phyloP scores from a whole-genome alignment of 2,797 vertebrate genomes.

The Parotocinclus haroldoi region DNA sequence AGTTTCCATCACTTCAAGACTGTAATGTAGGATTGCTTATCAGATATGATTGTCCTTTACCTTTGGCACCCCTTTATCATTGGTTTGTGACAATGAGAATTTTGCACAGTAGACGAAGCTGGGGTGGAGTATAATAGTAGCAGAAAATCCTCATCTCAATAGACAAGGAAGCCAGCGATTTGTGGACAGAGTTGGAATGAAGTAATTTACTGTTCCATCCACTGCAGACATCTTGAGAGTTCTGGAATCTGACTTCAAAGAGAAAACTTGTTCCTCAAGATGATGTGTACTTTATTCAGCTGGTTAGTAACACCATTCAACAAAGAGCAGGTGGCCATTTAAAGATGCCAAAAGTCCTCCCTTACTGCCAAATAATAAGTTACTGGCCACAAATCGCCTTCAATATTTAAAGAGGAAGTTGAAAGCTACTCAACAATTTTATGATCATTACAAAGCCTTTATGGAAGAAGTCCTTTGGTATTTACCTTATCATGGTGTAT shows the following conservation, averaged over 20 bases:
- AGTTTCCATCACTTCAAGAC: too few species aligned
- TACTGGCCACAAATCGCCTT: slow-evolving; percentile 1
- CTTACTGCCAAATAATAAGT: slow-evolving; percentile 23
- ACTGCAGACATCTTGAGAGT: neutral
- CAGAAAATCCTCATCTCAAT: slow-evolving; percentile 16
- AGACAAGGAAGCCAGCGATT: slow-evolving; percentile 25
- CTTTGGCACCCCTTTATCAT: too few species aligned
- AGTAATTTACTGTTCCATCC: slow-evolving; percentile 9
- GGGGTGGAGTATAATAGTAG: slow-evolving; percentile 25
- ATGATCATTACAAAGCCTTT: slow-evolving; percentile 20
- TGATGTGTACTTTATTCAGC: slow-evolving; percentile 25
- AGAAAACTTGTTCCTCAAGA: slow-evolving; percentile 27
- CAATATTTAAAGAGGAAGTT: slow-evolving; percentile 19
- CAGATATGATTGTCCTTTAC: too few species aligned
- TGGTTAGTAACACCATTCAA: slow-evolving; percentile 6
- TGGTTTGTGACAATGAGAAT: too few species aligned
- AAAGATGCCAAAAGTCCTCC: neutral
- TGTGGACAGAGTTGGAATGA: slow-evolving; percentile 8
- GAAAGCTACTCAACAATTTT: slow-evolving; percentile 4
- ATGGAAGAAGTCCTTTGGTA: slow-evolving; percentile 17
- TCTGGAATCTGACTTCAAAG: slow-evolving; percentile 26
- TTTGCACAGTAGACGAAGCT: slow-evolving; percentile 19
- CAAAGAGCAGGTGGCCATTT: slow-evolving; percentile 11
- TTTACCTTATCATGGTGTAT: neutral
- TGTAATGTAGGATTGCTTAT: too few species aligned